Evolutionary conservation across 2,113 vertebrate species (phyloP).

Genomic region (Diadophis punctatus): DNA sequence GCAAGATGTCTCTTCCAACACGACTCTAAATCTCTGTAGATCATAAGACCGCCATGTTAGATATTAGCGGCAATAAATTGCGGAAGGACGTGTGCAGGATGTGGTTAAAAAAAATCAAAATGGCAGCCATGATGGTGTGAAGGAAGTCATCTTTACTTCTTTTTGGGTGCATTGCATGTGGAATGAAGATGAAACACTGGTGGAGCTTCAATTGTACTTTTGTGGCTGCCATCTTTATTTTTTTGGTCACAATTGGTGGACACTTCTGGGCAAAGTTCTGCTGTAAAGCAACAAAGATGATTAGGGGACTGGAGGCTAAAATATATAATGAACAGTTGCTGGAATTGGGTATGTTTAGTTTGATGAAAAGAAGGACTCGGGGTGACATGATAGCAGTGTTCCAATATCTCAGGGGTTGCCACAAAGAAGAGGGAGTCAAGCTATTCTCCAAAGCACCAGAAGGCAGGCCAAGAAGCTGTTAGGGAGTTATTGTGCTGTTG

Average conservation of each 20-base stretch:
- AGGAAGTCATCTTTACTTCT: not conserved
- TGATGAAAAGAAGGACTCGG: too few species aligned
- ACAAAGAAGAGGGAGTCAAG: too few species aligned
- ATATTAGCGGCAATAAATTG: not conserved
- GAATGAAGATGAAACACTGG: not conserved
- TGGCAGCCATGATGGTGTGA: not conserved
- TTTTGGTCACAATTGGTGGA: not conserved
- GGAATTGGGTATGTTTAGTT: too few species aligned
- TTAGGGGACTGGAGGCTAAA: too few species aligned
- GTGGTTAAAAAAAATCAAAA: not conserved
- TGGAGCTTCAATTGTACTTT: not conserved
- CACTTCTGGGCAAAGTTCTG: not conserved
- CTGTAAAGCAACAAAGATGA: too few species aligned
- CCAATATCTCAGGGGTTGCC: too few species aligned
- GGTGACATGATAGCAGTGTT: too few species aligned
- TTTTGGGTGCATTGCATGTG: not conserved
- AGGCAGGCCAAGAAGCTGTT: too few species aligned
- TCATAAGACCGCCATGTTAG: not conserved
- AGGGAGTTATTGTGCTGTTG: too few species aligned
- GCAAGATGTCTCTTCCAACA: not conserved
- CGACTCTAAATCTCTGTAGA: not conserved
- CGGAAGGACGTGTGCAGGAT: not conserved
- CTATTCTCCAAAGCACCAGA: too few species aligned
- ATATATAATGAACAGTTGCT: too few species aligned
- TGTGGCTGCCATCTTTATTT: not conserved